phyloP scores from a whole-genome alignment of 1,140 invertebrate genomes.

The Drosophila pallidifrons region DNA sequence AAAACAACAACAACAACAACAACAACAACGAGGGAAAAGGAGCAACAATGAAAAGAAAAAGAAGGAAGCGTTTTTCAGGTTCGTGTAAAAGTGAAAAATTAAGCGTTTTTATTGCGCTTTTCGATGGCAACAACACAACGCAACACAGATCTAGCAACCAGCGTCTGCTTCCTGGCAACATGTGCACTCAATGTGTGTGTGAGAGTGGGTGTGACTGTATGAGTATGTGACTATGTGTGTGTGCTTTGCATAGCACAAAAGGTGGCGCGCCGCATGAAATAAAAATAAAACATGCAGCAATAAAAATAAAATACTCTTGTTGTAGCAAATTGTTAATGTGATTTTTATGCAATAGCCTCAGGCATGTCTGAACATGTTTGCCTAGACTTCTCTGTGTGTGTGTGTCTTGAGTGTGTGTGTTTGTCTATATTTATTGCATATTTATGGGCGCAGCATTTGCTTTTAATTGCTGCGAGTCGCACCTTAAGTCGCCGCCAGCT shows the following conservation, averaged over 20 bases:
- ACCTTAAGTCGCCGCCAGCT: slow-evolving; percentile 27
- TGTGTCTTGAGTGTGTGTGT: slow-evolving; percentile 9
- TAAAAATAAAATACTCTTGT: slow-evolving; percentile 84
- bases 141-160: slow-evolving; percentile 38
- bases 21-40: slow-evolving; percentile 5
- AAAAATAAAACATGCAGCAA: slow-evolving; percentile 82
- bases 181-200: slow-evolving; percentile 60
- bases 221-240: slow-evolving; percentile 17
- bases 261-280: slow-evolving; percentile 79
- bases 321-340: slow-evolving; percentile 82
- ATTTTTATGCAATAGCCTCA: slow-evolving; percentile 74
- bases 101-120: slow-evolving; percentile 82
- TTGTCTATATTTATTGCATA: slow-evolving; percentile 61
- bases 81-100: slow-evolving; percentile 81
- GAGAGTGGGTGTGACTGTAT: slow-evolving; percentile 26
- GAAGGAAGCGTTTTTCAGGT: slow-evolving; percentile 52
- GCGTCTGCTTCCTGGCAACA: slow-evolving; percentile 61
- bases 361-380: not conserved
- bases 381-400: not conserved
- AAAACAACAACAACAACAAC: slow-evolving; percentile 18
- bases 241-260: slow-evolving; percentile 61
- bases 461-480: slow-evolving; percentile 66
- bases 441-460: slow-evolving; percentile 71
- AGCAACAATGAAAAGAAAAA: slow-evolving; percentile 27
- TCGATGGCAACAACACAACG: slow-evolving; percentile 64